Conservation (phyloP, 2,797 vertebrate genomes). For the Alosa sapidissima region DNA sequence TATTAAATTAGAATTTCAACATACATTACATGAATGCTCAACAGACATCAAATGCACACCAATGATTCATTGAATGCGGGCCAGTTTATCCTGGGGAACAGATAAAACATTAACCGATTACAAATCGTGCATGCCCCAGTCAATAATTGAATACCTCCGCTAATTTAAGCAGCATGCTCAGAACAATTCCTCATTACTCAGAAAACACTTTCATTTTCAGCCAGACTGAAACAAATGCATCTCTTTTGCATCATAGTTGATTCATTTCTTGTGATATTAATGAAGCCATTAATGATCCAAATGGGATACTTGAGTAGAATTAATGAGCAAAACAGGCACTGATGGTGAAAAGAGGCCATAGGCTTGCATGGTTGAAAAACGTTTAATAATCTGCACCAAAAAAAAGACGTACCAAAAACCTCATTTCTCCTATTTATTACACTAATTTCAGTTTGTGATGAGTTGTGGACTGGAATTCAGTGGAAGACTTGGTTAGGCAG, state of each 20-base stretch:
- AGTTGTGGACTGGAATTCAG: background rate
- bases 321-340: background rate
- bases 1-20: conserved; percentile 31
- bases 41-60: background rate
- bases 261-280: background rate
- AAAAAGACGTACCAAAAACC: background rate
- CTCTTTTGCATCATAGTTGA: background rate
- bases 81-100: conserved; percentile 42
- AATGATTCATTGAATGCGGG: background rate
- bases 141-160: conserved; percentile 63
- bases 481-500: background rate
- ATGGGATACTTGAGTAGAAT: background rate
- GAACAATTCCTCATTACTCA: background rate
- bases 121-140: conserved; percentile 53
- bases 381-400: background rate
- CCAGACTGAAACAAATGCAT: background rate
- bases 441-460: background rate
- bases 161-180: conserved; percentile 60
- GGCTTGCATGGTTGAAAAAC: background rate
- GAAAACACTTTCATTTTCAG: background rate
- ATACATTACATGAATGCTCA: background rate
- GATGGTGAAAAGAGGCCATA: background rate
- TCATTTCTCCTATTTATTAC: background rate
- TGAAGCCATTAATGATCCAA: background rate
- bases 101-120: conserved; percentile 69